Conservation (phyloP, 2,888 invertebrate genomes). For the Yponomeuta plumbellus region DNA sequence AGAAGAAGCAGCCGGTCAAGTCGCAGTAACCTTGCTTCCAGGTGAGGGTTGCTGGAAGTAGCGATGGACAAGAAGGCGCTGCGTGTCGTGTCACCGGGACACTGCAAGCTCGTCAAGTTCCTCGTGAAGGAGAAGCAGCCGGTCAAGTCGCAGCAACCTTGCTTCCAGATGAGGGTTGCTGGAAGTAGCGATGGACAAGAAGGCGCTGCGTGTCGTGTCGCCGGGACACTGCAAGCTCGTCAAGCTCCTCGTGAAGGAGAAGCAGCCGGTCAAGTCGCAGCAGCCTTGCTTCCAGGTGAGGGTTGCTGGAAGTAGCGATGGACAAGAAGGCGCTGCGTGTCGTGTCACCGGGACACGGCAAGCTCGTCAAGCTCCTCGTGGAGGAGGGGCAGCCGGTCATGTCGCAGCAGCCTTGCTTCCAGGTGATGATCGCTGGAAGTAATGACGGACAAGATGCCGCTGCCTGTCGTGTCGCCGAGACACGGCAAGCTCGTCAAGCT, state of each 20-base stretch:
- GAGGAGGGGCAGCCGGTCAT: constrained; percentile 94
- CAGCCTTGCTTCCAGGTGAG: constrained; percentile 85
- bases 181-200: constrained; percentile 99
- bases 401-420: constrained; percentile 87
- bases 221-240: constrained; percentile 92
- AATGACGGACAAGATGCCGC: constrained; percentile 96
- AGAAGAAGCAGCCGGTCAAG: constrained; percentile 93
- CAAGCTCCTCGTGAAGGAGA: constrained; percentile 90
- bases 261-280: constrained; percentile 91
- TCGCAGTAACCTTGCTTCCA: constrained; percentile 88
- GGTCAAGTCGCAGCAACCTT: constrained; percentile 88
- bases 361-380: constrained; percentile 89
- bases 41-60: constrained; percentile 88
- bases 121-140: constrained; percentile 92
- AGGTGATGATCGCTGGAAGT: constrained; percentile 86
- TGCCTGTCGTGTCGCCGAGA: constrained; percentile 86
- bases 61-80: constrained; percentile 97
- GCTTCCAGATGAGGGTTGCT: constrained; percentile 85
- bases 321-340: constrained; percentile 91
- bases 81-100: constrained; percentile 85
- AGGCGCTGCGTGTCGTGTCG: constrained; percentile 84
- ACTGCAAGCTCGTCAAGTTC: constrained; percentile 91
- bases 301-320: constrained; percentile 93
- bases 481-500: constrained; percentile 91
- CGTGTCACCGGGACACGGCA: constrained; percentile 91